Percentiles rank a stretch among this genome's conserved stretches.
Conservation (phyloP, 2,888 invertebrate genomes). For the Agrilus cyanescens region DNA sequence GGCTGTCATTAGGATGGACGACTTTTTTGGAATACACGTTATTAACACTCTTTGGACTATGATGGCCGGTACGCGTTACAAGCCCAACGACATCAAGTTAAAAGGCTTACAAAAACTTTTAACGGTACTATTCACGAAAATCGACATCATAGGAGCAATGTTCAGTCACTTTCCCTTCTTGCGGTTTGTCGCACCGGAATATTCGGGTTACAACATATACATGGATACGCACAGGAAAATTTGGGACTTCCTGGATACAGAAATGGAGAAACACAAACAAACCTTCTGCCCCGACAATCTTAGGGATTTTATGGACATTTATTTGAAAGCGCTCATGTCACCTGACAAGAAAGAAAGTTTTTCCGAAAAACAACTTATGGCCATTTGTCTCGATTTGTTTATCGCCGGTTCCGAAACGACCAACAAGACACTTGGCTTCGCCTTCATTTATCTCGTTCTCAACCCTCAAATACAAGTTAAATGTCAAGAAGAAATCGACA, state of each 20-base stretch:
- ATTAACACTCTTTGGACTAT: conserved; percentile 74
- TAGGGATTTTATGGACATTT: conserved; percentile 73
- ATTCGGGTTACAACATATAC: conserved; percentile 66
- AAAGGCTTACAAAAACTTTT: conserved; percentile 54
- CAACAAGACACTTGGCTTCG: conserved; percentile 64
- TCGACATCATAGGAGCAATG: conserved; percentile 71
- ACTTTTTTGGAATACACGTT: conserved; percentile 63
- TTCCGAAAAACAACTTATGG: conserved; percentile 62
- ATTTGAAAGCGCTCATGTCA: conserved; percentile 54
- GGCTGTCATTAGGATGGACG: conserved; percentile 48
- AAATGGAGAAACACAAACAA: conserved; percentile 58
- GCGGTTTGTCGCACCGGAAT: conserved; percentile 54
- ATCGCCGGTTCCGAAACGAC: conserved; percentile 83
- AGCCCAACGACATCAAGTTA: conserved; percentile 56
- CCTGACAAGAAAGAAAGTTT: conserved; percentile 45
- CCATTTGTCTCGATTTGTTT: conserved; percentile 75
- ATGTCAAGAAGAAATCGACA: conserved; percentile 68
- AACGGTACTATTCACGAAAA: conserved; percentile 56
- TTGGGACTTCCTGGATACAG: conserved; percentile 60
- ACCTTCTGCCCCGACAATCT: conserved; percentile 50
- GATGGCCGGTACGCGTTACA: conserved; percentile 67
- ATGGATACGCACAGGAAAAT: conserved; percentile 57
- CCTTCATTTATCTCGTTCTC: conserved; percentile 60
- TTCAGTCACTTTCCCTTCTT: conserved; percentile 73
- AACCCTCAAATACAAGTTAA: conserved; percentile 61